Base-by-base conservation (phyloP, 2,797 vertebrate genomes). In the Sternarchorhynchus goeldii region DNA sequence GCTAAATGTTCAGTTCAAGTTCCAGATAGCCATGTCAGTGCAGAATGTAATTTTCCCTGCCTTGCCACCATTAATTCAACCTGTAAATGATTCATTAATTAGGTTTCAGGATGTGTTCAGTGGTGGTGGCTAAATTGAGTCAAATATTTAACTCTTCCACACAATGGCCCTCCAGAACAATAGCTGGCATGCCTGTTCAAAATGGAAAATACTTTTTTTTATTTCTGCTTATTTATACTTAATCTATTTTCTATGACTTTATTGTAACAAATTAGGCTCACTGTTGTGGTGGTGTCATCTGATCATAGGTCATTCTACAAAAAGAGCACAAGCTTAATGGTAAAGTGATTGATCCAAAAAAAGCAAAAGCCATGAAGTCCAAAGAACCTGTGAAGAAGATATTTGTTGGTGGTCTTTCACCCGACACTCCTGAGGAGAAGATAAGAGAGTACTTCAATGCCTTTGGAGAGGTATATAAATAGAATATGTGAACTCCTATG, bases 301-400 rank as follows among this genome's bases (percentile, higher is more conserved):
- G 36, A 7, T 74, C 55, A n/a, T 87, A 99, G 98, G 98, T 99
- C 65, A 95, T 95, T 88, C 88, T 95, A 83, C 96, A 97, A 87
- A 99, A 99, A 84, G 97, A 99, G 83, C 98, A 99, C 87, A 99
- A 99, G 89, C 93, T 99, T 81, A 99, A 99, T 80, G 97, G 97
- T 72, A 99, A 99, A 86, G 97, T 99, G 84, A 99, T 99, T 78
- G 98, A 99, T 89, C 98, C 98, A 63, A 99, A 99, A 91, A 96
- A 96, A 91, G 98, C 98, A 85, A 99, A 99, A 92, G 98, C 98
- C 79, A 99, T 99, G 98, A 99, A 99, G 93, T 96, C 95, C 88
- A 99, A 99, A 91, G 98, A 99, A 85, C 96, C 98, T 0, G 94
- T 99, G 56, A 99, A 97, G 93, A 99, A 99, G 93, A 96, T 99